These are phyloP conservation scores for Odocoileus hemionus DNA, from an alignment of 2,113 vertebrate genomes.

Conservation along the genomic window DNA sequence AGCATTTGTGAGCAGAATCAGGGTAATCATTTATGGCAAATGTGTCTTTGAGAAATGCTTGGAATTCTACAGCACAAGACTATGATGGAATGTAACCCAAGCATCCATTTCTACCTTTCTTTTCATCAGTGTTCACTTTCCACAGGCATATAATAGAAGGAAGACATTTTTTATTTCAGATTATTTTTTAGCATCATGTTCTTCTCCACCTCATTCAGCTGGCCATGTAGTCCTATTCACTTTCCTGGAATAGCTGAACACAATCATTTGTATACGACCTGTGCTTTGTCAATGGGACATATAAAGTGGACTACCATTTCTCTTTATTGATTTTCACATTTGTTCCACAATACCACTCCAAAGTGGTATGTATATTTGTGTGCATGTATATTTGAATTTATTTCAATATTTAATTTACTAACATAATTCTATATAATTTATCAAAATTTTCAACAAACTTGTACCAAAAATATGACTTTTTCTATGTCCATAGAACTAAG, in stretches of 20 bases:
- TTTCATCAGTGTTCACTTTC: background rate
- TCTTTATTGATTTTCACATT: background rate
- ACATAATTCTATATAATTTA: background rate
- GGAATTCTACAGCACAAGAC: background rate
- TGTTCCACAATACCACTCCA: background rate
- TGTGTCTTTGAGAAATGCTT: background rate
- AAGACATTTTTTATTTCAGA: background rate
- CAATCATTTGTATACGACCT: accelerated
- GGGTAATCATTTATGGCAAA: background rate
- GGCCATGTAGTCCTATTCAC: background rate
- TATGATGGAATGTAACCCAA: background rate
- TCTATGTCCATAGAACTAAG: background rate
- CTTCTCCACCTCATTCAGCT: background rate
- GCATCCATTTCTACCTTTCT: background rate
- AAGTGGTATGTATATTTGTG: background rate
- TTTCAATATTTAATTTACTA: background rate
- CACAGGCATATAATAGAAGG: background rate
- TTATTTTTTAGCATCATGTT: background rate
- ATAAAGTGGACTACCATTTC: accelerated
- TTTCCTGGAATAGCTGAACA: background rate
- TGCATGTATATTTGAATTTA: background rate
- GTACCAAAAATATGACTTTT: background rate
- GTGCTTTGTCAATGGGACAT: background rate
- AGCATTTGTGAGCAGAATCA: background rate
- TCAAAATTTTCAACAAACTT: background rate